Conservation (phyloP, 1,140 invertebrate genomes). For the Glomeris maerens region DNA sequence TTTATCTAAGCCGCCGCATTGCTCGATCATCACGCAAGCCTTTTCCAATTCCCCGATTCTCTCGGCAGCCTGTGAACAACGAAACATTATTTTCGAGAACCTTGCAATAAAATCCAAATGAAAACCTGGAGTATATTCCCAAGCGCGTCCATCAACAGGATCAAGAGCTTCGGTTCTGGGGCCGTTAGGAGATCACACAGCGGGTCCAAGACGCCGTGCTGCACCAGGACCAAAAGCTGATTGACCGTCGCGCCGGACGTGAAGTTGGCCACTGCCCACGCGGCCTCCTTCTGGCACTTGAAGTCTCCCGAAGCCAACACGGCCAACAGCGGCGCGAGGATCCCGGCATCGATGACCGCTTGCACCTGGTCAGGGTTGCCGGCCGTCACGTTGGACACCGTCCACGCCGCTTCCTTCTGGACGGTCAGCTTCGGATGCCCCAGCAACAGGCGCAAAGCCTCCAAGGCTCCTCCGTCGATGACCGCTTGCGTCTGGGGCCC, state of each 20-base stretch:
- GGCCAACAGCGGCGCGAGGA: conserved; percentile 51
- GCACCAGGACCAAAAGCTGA: conserved; percentile 50
- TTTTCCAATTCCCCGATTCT: conserved; percentile 35
- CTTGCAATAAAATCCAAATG: conserved; percentile 6
- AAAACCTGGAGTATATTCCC: conserved; percentile 41
- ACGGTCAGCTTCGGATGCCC: conserved; percentile 57
- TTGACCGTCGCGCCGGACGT: conserved; percentile 53
- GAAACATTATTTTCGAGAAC: neutral
- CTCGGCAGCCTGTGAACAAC: conserved; percentile 31
- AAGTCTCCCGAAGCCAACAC: conserved; percentile 56
- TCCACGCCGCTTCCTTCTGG: conserved; percentile 73
- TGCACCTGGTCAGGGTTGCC: conserved; percentile 61
- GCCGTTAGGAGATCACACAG: conserved; percentile 39
- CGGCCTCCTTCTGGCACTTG: conserved; percentile 62
- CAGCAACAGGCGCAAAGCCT: conserved; percentile 53
- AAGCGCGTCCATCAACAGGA: conserved; percentile 48
- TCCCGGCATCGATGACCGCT: conserved; percentile 50
- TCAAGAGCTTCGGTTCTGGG: conserved; percentile 42
- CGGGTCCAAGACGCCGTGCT: conserved; percentile 35
- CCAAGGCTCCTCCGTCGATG: conserved; percentile 60
- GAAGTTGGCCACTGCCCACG: conserved; percentile 66
- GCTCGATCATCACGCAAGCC: conserved; percentile 43
- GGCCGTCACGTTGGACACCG: conserved; percentile 65
- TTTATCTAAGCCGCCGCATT: conserved; percentile 54
- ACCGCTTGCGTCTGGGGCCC: conserved; percentile 71